Conservation (phyloP, 2,113 vertebrate species). For the Tricholaema leucomelas region DNA sequence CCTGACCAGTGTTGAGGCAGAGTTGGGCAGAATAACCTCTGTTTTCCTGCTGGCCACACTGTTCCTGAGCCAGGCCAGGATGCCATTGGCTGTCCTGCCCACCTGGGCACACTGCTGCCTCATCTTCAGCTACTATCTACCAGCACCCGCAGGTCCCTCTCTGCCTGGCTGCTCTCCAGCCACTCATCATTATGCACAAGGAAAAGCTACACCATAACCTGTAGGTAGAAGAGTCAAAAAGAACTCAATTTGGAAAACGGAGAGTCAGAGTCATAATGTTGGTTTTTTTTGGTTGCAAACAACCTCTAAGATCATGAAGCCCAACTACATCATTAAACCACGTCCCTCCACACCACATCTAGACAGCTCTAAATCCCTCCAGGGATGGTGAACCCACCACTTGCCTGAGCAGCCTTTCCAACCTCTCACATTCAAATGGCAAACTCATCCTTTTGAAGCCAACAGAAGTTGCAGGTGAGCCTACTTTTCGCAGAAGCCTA, state of each 20-base stretch:
- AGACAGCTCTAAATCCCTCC: not conserved
- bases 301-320: too few species aligned
- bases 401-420: too few species aligned
- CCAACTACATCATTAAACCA: not conserved
- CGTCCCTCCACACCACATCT: not conserved
- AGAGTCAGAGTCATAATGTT: not conserved
- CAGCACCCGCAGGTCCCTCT: too few species aligned
- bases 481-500: not conserved
- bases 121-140: too few species aligned
- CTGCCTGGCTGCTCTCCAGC: too few species aligned
- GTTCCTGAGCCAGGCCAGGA: too few species aligned
- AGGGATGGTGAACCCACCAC: not conserved
- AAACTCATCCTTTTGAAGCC: not conserved
- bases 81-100: too few species aligned
- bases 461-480: not conserved
- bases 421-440: too few species aligned
- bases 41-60: too few species aligned
- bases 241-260: not conserved
- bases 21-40: too few species aligned
- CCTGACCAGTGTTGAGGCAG: too few species aligned
- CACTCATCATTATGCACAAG: rapidly evolving
- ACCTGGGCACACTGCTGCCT: too few species aligned
- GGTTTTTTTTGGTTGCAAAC: not conserved
- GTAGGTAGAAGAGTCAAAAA: not conserved
- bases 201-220: not conserved